Base-by-base conservation (phyloP, 92 coral and sea anemone species). In the Anthopleura xanthogrammica region DNA sequence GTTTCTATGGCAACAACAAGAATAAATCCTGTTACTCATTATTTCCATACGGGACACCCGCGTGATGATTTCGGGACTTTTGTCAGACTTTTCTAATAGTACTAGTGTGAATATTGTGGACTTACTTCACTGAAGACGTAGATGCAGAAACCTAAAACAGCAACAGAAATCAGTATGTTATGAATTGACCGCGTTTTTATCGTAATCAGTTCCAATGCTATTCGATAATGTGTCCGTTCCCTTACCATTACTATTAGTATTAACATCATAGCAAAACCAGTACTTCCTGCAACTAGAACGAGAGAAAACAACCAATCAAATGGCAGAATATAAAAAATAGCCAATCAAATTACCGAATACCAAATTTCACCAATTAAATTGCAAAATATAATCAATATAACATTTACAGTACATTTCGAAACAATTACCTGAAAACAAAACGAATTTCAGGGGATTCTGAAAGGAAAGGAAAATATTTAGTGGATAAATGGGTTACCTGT, bases 161-260 rank as follows among this genome's bases (percentile, higher is more conserved):
- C 70, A 62, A 62, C 24, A 62, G 29, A 62, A 23, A 54, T 54
- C 17, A 78, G 41, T 81, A 55, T 7, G 12, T 17, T 12, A 20
- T 48, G 0, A 13, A 9, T 39, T 55, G 72, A 9, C 22, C 22
- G 36, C 36, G 36, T 29, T 29, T 29, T 29, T 29, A 29, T 29
- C 36, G 36, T 29, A 1, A 5, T 19, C 36, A 60, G 22, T 11
- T 17, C 9, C 6, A 5, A 14, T 11, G 54, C 8, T 75, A 24
- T 2, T 20, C 11, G 70, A 14, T 20, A 62, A 62, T 7, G 23
- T 62, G 3, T 20, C 24, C 22, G 70, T 20, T 23, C 2, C 10
- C 91, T 41, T 90, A 93, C 97, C 97, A 93, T 88, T n/a, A 88
- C 77, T 52, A 93, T 77, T 43, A 93, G 82, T n/a, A 93, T 50